Conservation (phyloP, 1,140 invertebrate species). For the Ostrea denselamellosa region DNA sequence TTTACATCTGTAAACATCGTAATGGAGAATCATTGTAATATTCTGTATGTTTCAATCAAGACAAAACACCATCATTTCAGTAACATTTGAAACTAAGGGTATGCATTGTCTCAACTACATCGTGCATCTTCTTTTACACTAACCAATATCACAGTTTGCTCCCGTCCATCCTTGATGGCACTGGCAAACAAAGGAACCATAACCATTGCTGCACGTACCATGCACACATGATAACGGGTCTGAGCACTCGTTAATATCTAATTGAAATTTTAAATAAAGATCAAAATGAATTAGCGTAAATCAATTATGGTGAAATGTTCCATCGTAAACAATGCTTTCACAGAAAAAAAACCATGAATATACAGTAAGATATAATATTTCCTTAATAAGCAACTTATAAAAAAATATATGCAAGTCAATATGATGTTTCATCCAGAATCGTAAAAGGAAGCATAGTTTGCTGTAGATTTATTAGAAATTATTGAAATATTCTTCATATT, state of each 20-base stretch:
- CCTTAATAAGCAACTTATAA: too few relatives aligned
- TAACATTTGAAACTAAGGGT: not conserved
- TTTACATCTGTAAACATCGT: conserved; percentile 79
- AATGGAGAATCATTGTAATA: too few relatives aligned
- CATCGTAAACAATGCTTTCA: too few relatives aligned
- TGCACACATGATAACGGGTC: not conserved
- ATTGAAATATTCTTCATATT: not conserved
- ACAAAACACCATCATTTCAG: too few relatives aligned
- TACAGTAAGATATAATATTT: too few relatives aligned
- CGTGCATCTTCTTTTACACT: not conserved
- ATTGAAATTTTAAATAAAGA: not conserved
- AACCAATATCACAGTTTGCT: conserved; percentile 18
- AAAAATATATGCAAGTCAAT: too few relatives aligned
- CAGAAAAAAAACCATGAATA: too few relatives aligned
- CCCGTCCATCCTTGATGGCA: conserved; percentile 32
- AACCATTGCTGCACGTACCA: conserved; percentile 21
- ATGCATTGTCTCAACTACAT: not conserved
- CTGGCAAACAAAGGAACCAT: conserved; percentile 23
- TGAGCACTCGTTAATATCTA: conserved; percentile 32
- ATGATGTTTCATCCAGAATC: too few relatives aligned
- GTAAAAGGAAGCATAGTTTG: too few relatives aligned
- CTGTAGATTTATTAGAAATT: not conserved
- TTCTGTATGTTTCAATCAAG: too few relatives aligned
- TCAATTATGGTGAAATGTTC: too few relatives aligned
- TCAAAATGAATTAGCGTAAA: too few relatives aligned